A percentile compares a stretch with the other conserved stretches of the same genome.
Conservation (phyloP, 2,888 invertebrate genomes). For the Nycteola revayana region DNA sequence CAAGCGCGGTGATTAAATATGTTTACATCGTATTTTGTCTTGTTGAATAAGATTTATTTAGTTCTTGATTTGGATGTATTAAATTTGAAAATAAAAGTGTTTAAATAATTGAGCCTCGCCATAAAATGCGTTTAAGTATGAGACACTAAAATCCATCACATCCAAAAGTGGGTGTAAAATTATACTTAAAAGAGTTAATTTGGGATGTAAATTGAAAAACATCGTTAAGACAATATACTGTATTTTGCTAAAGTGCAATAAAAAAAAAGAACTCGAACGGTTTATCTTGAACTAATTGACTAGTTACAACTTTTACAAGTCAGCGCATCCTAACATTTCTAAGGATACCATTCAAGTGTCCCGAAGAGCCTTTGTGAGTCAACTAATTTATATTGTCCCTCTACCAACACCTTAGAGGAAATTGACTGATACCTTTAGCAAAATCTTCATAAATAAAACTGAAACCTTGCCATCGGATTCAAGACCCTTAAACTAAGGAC, state of each 20-base stretch:
- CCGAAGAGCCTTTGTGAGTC: slow-evolving; percentile 19
- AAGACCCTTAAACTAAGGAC: neutral
- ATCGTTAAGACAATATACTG: no score
- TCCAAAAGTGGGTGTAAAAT: no score
- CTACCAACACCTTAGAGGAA: slow-evolving; percentile 20
- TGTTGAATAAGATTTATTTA: slow-evolving; percentile 16
- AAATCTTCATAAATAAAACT: neutral
- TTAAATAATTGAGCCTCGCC: slow-evolving; percentile 15
- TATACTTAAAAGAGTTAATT: no score
- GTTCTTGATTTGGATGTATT: slow-evolving; percentile 19
- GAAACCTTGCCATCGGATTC: neutral
- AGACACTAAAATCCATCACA: no score
- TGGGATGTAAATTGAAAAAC: no score
- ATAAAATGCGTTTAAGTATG: no score
- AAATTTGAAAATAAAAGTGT: slow-evolving; percentile 15
- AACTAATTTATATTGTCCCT: slow-evolving; percentile 21
- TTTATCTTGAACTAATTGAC: no score
- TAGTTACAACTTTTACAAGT: slow-evolving; percentile 14
- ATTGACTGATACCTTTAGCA: slow-evolving; percentile 20
- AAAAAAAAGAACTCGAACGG: no score
- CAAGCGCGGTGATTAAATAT: slow-evolving; percentile 26
- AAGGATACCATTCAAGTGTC: slow-evolving; percentile 47
- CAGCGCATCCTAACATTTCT: slow-evolving; percentile 17
- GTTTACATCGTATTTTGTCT: slow-evolving; percentile 18
- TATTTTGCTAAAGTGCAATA: no score